Evolutionary conservation across 2,113 vertebrate genomes (phyloP), one percentile per base, ranked within the genome.

Genomic region (Trochalopteron elliotii): DNA sequence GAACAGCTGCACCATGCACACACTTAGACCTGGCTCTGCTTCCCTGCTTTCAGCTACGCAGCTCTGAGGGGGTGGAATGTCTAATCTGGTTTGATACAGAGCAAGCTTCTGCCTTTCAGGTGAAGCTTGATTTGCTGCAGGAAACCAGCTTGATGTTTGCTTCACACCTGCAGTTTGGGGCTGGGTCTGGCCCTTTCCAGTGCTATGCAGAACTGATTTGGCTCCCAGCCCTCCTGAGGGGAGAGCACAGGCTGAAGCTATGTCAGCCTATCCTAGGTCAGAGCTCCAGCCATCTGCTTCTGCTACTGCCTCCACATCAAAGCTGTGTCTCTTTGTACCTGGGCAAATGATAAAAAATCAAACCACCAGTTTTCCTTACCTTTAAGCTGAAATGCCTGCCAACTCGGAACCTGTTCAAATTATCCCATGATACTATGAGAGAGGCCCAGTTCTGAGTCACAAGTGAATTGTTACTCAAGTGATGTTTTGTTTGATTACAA

Each of bases 191-290:
- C 40, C 23, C 31, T 28, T 25, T 37, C 17, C 40, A 70, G 15
- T 17, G 45, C 50, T 31, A 0, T 4, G 13, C 11, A 20, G 10
- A 44, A 35, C 5, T n/a, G 9, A 15, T 30, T 2, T 39, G 18
- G 25, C 42, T 42, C 25, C 16, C 15, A 17, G 10, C 20, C 14
- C 33, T 27, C 47, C 21, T 33, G 7, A 17, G 11, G 52, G 11
- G 52, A 23, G 12, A 59, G 27, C 70, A 53, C 10, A 30, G 68
- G 7, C 42, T 30, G 0, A 10, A 67, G 15, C 17, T 68, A 1
- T 5, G 8, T 44, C 42, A 44, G 42, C 42, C 42, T 1, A 7
- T 8, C 22, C 30, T 11, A 11, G 7, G 25, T 80, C n/a, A 40
- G 30, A 61, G 7, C 15, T 33, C 33, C 18, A 39, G 0, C 7